Conservation (phyloP, 2,888 invertebrate genomes). For the Acronicta psi region DNA sequence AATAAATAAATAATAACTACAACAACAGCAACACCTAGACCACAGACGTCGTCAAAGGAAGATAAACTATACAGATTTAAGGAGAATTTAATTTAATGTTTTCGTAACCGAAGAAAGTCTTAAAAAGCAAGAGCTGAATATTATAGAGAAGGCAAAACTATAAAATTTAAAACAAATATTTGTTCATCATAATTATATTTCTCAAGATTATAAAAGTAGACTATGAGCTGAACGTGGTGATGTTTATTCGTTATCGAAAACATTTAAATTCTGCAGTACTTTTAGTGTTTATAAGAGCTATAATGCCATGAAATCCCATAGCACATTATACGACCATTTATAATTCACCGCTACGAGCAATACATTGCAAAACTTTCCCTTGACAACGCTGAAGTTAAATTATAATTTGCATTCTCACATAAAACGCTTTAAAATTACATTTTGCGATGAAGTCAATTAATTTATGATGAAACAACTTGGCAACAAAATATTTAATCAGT, state of each 20-base stretch:
- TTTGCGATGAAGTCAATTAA: conserved; percentile 39
- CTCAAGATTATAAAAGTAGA: too few relatives aligned
- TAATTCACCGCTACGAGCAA: conserved; percentile 31
- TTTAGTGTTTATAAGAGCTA: not conserved
- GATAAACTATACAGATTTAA: too few relatives aligned
- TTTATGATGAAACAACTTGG: conserved; percentile 14
- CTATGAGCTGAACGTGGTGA: too few relatives aligned
- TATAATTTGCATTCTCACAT: conserved; percentile 53
- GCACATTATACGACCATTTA: conserved; percentile 22
- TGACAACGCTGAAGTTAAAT: conserved; percentile 48
- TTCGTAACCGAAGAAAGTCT: too few relatives aligned
- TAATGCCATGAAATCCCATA: not conserved
- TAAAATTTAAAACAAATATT: too few relatives aligned
- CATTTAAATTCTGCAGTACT: not conserved
- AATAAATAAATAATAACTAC: too few relatives aligned
- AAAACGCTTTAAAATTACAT: conserved; percentile 53
- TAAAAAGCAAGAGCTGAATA: too few relatives aligned
- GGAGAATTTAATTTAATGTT: too few relatives aligned
- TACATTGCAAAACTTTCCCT: conserved; percentile 37
- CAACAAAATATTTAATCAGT: conserved; percentile 25
- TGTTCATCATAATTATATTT: too few relatives aligned
- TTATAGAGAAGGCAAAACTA: too few relatives aligned
- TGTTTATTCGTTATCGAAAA: not conserved
- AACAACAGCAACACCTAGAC: too few relatives aligned
- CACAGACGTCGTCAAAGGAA: too few relatives aligned